A percentile compares a stretch with the other conserved stretches of the same genome.
Evolutionary conservation across 2,888 invertebrate genomes (phyloP).

Genomic region (Heliconius cydno): DNA sequence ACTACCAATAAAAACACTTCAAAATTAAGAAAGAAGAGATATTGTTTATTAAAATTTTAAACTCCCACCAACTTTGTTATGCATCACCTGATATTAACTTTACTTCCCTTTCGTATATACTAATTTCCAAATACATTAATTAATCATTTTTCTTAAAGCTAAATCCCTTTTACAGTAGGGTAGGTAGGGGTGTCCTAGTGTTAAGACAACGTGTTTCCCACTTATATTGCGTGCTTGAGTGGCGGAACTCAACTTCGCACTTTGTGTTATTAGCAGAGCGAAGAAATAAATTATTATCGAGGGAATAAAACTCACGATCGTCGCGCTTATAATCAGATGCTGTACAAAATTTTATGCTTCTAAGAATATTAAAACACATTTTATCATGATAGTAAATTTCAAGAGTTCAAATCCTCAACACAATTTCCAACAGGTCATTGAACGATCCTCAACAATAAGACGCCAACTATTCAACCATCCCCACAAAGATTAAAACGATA

Average conservation of each 20-base stretch:
- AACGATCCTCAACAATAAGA: conserved; percentile 53
- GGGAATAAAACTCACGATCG: neutral
- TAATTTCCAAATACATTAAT: no score
- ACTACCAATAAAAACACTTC: no score
- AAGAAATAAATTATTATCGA: neutral
- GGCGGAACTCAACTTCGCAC: neutral
- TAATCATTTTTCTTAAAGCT: no score
- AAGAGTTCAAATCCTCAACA: neutral
- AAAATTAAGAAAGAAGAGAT: no score
- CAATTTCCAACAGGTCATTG: conserved; percentile 24
- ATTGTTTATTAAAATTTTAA: no score
- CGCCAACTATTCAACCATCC: conserved; percentile 6
- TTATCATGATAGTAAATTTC: neutral
- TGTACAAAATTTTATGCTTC: neutral
- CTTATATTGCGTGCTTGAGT: neutral
- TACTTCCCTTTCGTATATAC: no score
- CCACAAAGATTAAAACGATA: conserved; percentile 18
- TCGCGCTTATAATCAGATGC: neutral
- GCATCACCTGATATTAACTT: no score
- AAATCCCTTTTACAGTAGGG: no score
- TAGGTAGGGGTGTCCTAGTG: neutral
- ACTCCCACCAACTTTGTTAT: no score
- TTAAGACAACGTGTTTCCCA: neutral
- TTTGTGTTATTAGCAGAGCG: neutral
- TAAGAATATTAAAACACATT: neutral